phyloP scores from a whole-genome alignment of 2,888 invertebrate species.

The Mesochorus sp. region DNA sequence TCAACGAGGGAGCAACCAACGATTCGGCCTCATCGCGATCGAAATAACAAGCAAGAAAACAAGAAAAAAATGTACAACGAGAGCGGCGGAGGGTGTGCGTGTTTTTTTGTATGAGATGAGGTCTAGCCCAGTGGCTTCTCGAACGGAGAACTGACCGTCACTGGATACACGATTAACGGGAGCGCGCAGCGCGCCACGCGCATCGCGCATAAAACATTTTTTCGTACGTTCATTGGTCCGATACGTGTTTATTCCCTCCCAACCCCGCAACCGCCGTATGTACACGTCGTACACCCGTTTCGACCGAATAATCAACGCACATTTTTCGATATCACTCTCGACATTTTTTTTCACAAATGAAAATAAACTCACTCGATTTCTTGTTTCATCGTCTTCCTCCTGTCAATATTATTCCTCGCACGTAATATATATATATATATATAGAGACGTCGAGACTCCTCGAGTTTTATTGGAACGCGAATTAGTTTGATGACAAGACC shows the following conservation, averaged over 20 bases:
- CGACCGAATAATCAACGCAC: conserved; percentile 39
- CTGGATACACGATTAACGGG: conserved; percentile 78
- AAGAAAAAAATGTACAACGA: too few species aligned
- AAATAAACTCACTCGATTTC: too few species aligned
- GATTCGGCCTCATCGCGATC: too few species aligned
- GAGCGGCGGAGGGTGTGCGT: neutral
- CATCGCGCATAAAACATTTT: conserved; percentile 75
- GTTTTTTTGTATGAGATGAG: conserved; percentile 24
- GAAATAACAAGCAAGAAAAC: too few species aligned
- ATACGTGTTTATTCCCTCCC: conserved; percentile 47
- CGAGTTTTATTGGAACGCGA: too few species aligned
- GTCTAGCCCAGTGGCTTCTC: conserved; percentile 70
- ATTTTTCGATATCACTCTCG: conserved; percentile 11
- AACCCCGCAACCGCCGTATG: neutral
- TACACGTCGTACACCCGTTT: conserved; percentile 27
- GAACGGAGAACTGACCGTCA: conserved; percentile 74
- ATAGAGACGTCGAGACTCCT: too few species aligned
- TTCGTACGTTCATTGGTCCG: conserved; percentile 65
- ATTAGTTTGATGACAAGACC: too few species aligned
- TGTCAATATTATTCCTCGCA: neutral
- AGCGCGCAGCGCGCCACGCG: conserved; percentile 80
- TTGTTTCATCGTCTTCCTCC: too few species aligned
- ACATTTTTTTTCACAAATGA: too few species aligned
- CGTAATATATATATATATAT: too few species aligned
- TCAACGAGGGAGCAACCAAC: too few species aligned